Base-by-base conservation (phyloP, 1,140 invertebrate genomes). In the Meloidogyne hapla region DNA sequence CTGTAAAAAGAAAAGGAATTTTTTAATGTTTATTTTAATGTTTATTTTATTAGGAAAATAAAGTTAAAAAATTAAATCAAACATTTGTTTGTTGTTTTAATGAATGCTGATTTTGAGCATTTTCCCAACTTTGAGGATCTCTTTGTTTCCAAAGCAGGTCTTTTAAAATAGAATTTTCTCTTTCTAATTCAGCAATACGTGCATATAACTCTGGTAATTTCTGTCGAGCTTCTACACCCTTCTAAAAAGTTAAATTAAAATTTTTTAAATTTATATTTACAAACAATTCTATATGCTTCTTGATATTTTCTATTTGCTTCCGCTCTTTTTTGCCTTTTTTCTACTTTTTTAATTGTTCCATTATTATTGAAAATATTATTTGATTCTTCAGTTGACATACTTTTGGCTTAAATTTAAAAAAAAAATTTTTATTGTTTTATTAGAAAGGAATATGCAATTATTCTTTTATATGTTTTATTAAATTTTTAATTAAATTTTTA, bases 181-280 rank as follows among this genome's bases (percentile, higher is more conserved):
- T 42, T 63, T 73, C 71, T 64, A 73, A 73, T 21, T 73, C 71
- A 26, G 71, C 71, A 73, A 73, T 73, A 40, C 71, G 71, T 38
- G 28, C 64, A 38, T 73, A 73, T 40, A 73, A 28, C 18, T 65
- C 40, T 28, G 71, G 71, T 64, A 73, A 63, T 61, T 63, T 33
- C 21, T 73, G 28, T 0, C 71, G 48, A 0, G 71, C 71, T 40
- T 73, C 71, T 33, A 63, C 64, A 25, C 71, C 71, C 26, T 73
- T 73, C 71, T 73, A n/a, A 56, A 72, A 72, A 25, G 6, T 21
- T 48, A 23, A 25, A 28, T 28, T 61, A 26, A 73, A 38, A 63
- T 73, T 21, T 56, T 61, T 21, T 4, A 48, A 25, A 56, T 67
- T 0, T 6, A 21, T n/a, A n/a, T n/a, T 18, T 1, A 21, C 21